Evolutionary conservation across 2,113 vertebrate species (phyloP).

Genomic region (Strigops habroptila): DNA sequence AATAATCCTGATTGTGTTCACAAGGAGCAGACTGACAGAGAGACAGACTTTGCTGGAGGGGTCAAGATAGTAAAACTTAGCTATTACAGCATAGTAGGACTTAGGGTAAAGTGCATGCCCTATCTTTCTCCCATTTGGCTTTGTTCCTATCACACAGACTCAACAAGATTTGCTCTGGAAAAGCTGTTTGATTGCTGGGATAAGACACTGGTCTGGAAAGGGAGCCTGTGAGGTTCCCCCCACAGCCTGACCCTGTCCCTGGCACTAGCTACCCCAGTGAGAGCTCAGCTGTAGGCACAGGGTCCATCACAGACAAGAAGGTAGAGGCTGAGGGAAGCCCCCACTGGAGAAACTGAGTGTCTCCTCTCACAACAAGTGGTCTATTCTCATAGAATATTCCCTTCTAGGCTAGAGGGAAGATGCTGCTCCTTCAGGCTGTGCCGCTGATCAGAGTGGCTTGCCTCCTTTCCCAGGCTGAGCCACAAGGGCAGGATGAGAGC

Average conservation of each 20-base stretch:
- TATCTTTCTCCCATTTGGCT: background rate
- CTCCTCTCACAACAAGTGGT: background rate
- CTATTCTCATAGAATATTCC: background rate
- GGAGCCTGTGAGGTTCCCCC: background rate
- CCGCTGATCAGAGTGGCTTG: background rate
- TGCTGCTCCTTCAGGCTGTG: background rate
- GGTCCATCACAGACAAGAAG: background rate
- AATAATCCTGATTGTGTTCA: background rate
- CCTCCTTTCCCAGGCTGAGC: background rate
- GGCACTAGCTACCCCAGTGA: background rate
- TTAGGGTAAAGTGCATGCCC: background rate
- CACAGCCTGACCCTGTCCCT: background rate
- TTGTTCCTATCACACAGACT: background rate
- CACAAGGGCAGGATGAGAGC: background rate
- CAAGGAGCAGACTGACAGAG: background rate
- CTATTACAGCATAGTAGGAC: background rate
- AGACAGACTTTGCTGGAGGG: background rate
- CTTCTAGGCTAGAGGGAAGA: background rate
- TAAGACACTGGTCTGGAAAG: background rate
- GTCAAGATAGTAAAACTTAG: background rate
- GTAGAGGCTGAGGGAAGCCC: background rate
- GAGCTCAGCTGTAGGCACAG: background rate
- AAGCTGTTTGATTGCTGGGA: background rate
- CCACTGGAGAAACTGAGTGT: background rate
- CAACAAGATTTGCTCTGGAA: background rate